Base-by-base conservation (phyloP, 2,797 vertebrate species). In the Lacerta agilis region DNA sequence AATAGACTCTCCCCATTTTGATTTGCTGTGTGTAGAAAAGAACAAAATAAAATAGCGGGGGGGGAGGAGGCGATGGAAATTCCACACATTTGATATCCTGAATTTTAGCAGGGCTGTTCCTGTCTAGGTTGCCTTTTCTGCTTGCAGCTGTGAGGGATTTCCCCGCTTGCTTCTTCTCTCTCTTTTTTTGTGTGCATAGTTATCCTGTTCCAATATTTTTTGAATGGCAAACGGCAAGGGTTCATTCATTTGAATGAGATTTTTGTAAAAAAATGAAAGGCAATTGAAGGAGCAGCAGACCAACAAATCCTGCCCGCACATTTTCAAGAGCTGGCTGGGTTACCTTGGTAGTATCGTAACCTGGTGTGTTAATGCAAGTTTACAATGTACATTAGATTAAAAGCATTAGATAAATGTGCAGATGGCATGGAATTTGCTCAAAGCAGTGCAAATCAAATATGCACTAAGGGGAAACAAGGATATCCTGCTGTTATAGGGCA, bases 321-420 rank as follows among this genome's bases (percentile, higher is more conserved):
- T 61, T 87, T 61, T 66, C 71, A 66, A 76, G 38, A 76, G 23
- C 71, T 58, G 20, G 41, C 25, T 8, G 2, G 20, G 43, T 75
- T 82, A 66, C 79, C 41, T 33, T 87, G 55, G 17, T 55, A 55
- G 17, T 55, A 55, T 55, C 55, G 64, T 86, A 86, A 55, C 27
- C 45, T 36, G 33, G 29, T 67, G 27, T n/a, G 5, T 7, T 6
- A 82, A 75, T 13, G 20, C 36, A 75, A 49, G n/a, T 71, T 43
- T 36, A 27, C 76, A 76, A 82, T 49, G 71, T 82, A 76, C 23
- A 66, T 76, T 87, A 82, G n/a, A 11, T 67, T 25, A 87, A 87
- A 85, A n/a, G 25, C 8, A n/a, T n/a, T n/a, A 76, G 72, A 75
- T 85, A 83, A 73, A 36, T 10, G 69, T 38, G 23, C 49, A 75